Conservation (phyloP, 23 tunicate species). For the Clavelina lepadiformis region DNA sequence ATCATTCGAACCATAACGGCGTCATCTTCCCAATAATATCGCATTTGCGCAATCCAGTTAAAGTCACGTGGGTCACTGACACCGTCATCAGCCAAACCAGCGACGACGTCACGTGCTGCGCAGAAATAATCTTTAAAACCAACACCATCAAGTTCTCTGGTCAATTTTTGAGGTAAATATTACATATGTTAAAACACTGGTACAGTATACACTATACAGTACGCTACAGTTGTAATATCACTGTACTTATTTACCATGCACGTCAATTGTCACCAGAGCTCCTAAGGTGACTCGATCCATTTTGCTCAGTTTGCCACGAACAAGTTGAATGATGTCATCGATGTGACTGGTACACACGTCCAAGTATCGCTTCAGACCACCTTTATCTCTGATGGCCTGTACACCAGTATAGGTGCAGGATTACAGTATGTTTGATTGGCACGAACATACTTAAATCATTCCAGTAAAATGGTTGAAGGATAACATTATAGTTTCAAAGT, state of each 20-base stretch:
- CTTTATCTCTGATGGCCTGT: slow-evolving; percentile 60
- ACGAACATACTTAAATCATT: too few species aligned
- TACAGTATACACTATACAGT: background rate
- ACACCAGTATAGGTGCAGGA: background rate
- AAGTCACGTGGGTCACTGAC: slow-evolving; percentile 71
- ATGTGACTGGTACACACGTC: slow-evolving; percentile 71
- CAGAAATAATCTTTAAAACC: background rate
- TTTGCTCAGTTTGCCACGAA: slow-evolving; percentile 78
- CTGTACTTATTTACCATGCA: slow-evolving; percentile 65
- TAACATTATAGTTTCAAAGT: background rate
- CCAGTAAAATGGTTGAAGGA: background rate
- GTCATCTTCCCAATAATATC: slow-evolving; percentile 81
- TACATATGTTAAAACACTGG: background rate
- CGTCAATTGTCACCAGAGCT: slow-evolving; percentile 87
- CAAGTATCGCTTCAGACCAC: slow-evolving; percentile 56
- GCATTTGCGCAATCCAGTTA: slow-evolving; percentile 90
- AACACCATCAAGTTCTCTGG: background rate
- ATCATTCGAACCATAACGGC: slow-evolving; percentile 79
- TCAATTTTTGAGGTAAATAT: background rate
- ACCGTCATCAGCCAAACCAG: slow-evolving; percentile 62
- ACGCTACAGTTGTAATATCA: background rate
- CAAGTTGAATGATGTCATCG: slow-evolving; percentile 86
- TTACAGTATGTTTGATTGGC: background rate
- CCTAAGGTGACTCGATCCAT: slow-evolving; percentile 86
- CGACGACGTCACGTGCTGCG: slow-evolving; percentile 77